Base-by-base conservation (phyloP, 1,140 invertebrate species). In the Steinernema feltiae region DNA sequence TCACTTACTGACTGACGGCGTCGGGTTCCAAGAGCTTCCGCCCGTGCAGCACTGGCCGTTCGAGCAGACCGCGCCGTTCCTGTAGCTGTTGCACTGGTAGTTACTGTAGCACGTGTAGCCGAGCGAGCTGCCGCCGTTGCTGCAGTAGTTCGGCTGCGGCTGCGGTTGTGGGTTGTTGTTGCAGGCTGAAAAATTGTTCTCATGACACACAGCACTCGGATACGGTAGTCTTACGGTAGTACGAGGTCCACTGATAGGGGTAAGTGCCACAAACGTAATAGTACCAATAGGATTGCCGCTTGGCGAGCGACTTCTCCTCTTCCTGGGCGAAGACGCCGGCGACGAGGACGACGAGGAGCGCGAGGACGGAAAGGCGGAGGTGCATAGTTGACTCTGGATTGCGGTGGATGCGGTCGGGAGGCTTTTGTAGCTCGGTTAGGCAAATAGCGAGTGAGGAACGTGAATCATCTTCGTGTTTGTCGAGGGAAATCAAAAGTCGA, bases 161-260 rank as follows among this genome's bases (percentile, higher is more conserved):
- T 63, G 53, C 7, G 53, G 53, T 27, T 63, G 53, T 15, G 53
- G 53, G 24, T 63, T 63, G 53, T 12, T 15, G 24, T 63, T 63
- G 24, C 53, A 63, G 15, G 53, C 53, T 63, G 24, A 27, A 63
- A 63, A n/a, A n/a, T n/a, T n/a, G n/a, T n/a, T n/a, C n/a, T n/a
- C n/a, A 63, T 63, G 53, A 27, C 15, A n/a, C 53, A 15, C 53
- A 63, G 24, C 7, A 17, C 15, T 3, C 24, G 24, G 24, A 63
- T 15, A 15, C 12, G 53, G 24, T 17, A 63, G 15, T 3, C 53
- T 63, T 63, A 63, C 53, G 53, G 24, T 63, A 63, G 24, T 63
- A 63, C 7, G 53, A 63, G 53, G 53, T 63, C 53, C 53, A 63
- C 24, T 63, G 53, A 63, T 63, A 63, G 24, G 53, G 53, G 24